phyloP scores from a whole-genome alignment of 2,888 invertebrate species.

The Caenorhabditis sp. region DNA sequence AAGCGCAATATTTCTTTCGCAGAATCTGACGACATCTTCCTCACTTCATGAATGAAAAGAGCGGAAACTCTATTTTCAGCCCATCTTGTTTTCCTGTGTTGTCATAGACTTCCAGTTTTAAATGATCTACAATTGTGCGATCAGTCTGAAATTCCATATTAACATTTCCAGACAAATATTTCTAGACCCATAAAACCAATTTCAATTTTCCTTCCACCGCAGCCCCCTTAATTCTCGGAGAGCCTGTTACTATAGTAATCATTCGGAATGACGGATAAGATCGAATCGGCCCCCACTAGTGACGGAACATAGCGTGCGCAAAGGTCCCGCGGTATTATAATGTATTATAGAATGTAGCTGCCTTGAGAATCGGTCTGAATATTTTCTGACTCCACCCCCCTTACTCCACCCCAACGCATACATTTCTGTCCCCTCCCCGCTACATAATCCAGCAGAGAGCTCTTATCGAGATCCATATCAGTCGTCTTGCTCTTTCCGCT shows the following conservation, averaged over 20 bases:
- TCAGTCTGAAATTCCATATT: background rate
- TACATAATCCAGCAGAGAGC: slow-evolving; percentile 11
- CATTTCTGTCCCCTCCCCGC: background rate
- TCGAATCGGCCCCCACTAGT: slow-evolving; percentile 16
- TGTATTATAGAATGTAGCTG: background rate
- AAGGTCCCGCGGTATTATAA: background rate
- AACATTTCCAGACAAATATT: too few relatives aligned
- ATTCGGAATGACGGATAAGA: slow-evolving; percentile 33
- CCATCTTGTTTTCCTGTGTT: background rate
- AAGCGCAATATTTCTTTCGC: slow-evolving; percentile 21
- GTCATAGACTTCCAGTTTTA: slow-evolving; percentile 3
- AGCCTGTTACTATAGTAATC: slow-evolving; percentile 44
- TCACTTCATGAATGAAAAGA: slow-evolving; percentile 22
- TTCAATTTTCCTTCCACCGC: too few relatives aligned
- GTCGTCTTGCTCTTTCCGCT: background rate
- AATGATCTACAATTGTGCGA: background rate
- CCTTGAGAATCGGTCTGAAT: background rate
- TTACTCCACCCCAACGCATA: background rate
- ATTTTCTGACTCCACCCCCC: slow-evolving; percentile 13
- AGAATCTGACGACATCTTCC: slow-evolving; percentile 31
- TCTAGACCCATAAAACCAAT: too few relatives aligned
- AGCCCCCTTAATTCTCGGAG: background rate
- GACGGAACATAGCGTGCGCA: background rate
- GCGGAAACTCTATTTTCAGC: slow-evolving; percentile 1
- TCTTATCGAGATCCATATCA: slow-evolving; percentile 33